Evolutionary conservation across 1,140 invertebrate genomes (phyloP).

Genomic region (Philaenus spumarius): DNA sequence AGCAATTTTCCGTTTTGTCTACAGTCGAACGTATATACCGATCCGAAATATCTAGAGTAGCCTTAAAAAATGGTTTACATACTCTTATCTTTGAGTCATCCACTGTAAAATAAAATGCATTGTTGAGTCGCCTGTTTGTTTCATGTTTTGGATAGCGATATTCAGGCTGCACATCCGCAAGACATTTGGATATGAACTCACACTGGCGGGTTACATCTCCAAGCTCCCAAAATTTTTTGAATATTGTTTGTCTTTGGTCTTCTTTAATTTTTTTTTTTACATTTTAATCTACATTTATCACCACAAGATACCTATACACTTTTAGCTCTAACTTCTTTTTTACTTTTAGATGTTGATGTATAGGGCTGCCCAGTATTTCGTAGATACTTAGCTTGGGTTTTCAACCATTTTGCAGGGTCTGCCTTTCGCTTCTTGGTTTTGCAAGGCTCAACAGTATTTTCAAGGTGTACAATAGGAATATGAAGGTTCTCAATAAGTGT

Average conservation of each 20-base stretch:
- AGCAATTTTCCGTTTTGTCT: constrained; percentile 10
- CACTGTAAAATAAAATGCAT: too few relatives aligned
- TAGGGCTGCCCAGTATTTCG: constrained; percentile 9
- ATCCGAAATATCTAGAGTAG: constrained; percentile 22
- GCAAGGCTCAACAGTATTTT: too few relatives aligned
- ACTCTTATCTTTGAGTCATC: constrained; percentile 13
- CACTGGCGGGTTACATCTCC: constrained; percentile 5
- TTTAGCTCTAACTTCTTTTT: constrained; percentile 2
- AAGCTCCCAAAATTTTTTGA: constrained; percentile 9
- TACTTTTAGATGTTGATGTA: constrained; percentile 1
- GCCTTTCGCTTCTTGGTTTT: constrained; percentile 1
- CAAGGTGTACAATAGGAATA: too few relatives aligned
- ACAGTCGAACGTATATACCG: constrained; percentile 14
- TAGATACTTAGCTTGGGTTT: constrained; percentile 5
- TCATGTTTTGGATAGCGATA: background rate
- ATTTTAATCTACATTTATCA: constrained; percentile 10
- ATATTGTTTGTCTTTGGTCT: background rate
- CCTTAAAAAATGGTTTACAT: constrained; percentile 23
- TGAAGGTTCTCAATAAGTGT: too few relatives aligned
- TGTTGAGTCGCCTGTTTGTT: constrained; percentile 16
- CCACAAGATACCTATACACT: background rate
- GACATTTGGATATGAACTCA: constrained; percentile 2
- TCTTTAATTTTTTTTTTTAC: constrained; percentile 4
- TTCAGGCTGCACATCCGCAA: background rate
- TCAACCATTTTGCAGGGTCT: background rate